These are phyloP conservation scores for Matsumyia berberina DNA, from an alignment of 2,888 invertebrate species.

Conservation along the genomic window DNA sequence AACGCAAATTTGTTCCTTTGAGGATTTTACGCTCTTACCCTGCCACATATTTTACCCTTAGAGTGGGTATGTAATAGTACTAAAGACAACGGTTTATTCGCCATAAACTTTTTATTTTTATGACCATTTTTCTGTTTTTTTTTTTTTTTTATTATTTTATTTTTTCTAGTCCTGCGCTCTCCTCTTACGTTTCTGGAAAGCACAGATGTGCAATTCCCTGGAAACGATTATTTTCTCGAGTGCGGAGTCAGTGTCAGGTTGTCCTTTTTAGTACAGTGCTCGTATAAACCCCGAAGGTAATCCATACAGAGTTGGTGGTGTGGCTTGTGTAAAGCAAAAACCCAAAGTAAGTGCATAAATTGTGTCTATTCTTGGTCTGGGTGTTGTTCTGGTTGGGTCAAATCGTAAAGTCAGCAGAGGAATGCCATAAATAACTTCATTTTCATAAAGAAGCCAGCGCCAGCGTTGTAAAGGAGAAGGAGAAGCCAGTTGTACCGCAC, in stretches of 20 bases:
- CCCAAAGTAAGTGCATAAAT: conserved; percentile 50
- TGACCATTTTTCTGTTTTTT: conserved; percentile 23
- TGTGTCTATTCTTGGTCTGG: conserved; percentile 2
- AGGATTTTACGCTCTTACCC: conserved; percentile 45
- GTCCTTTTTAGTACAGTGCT: conserved; percentile 17
- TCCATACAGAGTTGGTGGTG: not conserved
- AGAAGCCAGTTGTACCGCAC: not conserved
- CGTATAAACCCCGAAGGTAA: conserved; percentile 27
- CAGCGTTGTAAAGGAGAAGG: not conserved
- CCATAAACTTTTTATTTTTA: conserved; percentile 69
- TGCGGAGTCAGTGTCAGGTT: conserved; percentile 46
- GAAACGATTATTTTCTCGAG: conserved; percentile 38
- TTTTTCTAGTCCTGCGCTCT: not conserved
- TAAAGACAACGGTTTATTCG: conserved; percentile 70
- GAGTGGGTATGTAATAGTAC: conserved; percentile 61
- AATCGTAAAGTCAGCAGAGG: conserved; percentile 52
- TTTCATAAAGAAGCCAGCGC: conserved; percentile 38
- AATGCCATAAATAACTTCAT: conserved; percentile 62
- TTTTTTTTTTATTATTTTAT: conserved; percentile 3
- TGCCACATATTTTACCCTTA: conserved; percentile 55
- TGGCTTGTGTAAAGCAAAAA: not conserved
- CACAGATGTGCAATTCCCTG: conserved; percentile 57
- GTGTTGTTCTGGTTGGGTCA: conserved; percentile 28
- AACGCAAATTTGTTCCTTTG: conserved; percentile 61
- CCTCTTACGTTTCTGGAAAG: conserved; percentile 6